These are phyloP conservation scores for Alsophila aescularia DNA, from an alignment of 2,888 invertebrate species.

Conservation along the genomic window DNA sequence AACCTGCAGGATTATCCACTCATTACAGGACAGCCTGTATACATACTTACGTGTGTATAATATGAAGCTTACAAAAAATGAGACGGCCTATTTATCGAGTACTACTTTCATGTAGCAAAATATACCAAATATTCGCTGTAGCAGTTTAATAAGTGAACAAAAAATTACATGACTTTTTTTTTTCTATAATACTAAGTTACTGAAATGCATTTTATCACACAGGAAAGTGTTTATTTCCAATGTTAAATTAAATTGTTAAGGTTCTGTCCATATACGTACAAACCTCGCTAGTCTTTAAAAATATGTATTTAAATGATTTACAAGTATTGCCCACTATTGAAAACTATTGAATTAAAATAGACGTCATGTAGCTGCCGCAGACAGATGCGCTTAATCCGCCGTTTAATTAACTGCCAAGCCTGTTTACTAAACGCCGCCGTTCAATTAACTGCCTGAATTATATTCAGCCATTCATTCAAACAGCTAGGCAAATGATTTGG, in stretches of 20 bases:
- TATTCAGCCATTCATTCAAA: too few species aligned
- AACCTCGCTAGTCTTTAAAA: conserved; percentile 19
- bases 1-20: too few species aligned
- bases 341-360: too few species aligned
- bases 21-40: too few species aligned
- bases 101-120: conserved; percentile 3
- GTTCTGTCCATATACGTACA: conserved; percentile 18
- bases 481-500: too few species aligned
- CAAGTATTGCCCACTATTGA: neutral
- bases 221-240: neutral
- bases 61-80: conserved; percentile 13
- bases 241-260: neutral
- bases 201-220: neutral
- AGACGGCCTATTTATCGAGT: conserved; percentile 16
- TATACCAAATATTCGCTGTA: conserved; percentile 14
- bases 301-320: conserved; percentile 1
- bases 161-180: conserved; percentile 13
- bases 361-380: too few species aligned
- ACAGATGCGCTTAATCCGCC: too few species aligned
- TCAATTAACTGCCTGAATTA: too few species aligned
- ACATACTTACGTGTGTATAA: neutral
- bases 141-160: neutral
- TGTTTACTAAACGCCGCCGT: too few species aligned
- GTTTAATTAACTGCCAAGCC: too few species aligned
- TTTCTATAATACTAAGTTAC: neutral